Evolutionary conservation across 2,888 invertebrate species (phyloP).

Genomic region (Oligia latruncula): DNA sequence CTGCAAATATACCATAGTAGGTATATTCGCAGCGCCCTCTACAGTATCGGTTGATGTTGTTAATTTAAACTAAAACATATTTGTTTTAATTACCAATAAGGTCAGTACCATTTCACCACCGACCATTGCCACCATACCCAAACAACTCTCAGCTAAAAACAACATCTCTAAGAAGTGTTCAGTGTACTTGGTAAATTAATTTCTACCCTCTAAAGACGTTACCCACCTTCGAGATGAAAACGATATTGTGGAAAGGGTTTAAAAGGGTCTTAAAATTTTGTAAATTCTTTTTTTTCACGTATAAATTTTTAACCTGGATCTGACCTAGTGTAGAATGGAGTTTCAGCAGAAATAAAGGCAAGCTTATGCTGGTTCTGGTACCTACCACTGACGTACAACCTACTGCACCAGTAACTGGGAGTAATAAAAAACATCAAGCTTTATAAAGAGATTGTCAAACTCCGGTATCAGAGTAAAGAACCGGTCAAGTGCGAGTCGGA

Average conservation of each 20-base stretch:
- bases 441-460: not conserved
- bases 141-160: conserved; percentile 65
- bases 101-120: not conserved
- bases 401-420: not conserved
- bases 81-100: not conserved
- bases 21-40: no score
- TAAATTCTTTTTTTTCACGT: not conserved
- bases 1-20: no score
- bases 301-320: not conserved
- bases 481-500: no score
- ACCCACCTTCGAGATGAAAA: conserved; percentile 32
- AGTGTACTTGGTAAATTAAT: conserved; percentile 79
- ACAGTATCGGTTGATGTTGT: no score
- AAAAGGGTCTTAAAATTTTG: not conserved
- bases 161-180: conserved; percentile 72
- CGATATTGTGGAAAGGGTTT: conserved; percentile 9
- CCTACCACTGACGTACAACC: no score
- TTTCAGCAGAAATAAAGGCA: not conserved
- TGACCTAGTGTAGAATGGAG: not conserved
- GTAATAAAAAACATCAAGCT: not conserved
- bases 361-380: no score
- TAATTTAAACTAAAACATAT: no score
- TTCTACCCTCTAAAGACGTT: conserved; percentile 69
- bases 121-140: conserved; percentile 56
- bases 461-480: not conserved